Conservation (phyloP, 1,140 invertebrate genomes). For the Drosophila pachea region DNA sequence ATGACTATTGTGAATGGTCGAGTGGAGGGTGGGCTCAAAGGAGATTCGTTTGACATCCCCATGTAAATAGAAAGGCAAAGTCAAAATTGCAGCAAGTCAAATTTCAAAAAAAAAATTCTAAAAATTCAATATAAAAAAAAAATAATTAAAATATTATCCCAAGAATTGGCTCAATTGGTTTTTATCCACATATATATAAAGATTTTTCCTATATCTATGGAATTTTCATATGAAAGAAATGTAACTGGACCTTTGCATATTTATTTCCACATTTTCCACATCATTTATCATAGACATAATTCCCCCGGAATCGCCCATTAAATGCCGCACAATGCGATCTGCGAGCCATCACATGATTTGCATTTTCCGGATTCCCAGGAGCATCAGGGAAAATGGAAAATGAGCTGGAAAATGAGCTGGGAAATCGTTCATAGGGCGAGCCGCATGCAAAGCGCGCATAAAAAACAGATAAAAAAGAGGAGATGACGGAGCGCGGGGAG, state of each 20-base stretch:
- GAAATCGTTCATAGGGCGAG: constrained; percentile 29
- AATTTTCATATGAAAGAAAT: not conserved
- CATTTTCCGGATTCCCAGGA: constrained; percentile 38
- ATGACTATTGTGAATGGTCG: no score
- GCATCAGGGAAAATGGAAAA: constrained; percentile 1
- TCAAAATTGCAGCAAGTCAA: no score
- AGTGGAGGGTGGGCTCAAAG: no score
- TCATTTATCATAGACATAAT: constrained; percentile 6
- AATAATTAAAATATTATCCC: no score
- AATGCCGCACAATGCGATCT: constrained; percentile 24
- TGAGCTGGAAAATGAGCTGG: constrained; percentile 18
- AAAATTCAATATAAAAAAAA: no score
- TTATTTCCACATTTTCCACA: not conserved
- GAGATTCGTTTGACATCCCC: no score
- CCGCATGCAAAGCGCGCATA: constrained; percentile 61
- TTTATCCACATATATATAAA: not conserved
- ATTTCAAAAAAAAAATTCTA: no score
- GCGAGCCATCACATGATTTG: constrained; percentile 35
- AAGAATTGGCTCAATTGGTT: no score
- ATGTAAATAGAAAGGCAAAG: no score
- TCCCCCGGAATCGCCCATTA: constrained; percentile 35
- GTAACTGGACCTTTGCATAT: not conserved
- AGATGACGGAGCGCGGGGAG: not conserved
- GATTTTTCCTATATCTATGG: not conserved
- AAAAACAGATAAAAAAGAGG: constrained; percentile 33